Base-by-base conservation (phyloP, 2,888 invertebrate species). In the Ceriagrion tenellum region DNA sequence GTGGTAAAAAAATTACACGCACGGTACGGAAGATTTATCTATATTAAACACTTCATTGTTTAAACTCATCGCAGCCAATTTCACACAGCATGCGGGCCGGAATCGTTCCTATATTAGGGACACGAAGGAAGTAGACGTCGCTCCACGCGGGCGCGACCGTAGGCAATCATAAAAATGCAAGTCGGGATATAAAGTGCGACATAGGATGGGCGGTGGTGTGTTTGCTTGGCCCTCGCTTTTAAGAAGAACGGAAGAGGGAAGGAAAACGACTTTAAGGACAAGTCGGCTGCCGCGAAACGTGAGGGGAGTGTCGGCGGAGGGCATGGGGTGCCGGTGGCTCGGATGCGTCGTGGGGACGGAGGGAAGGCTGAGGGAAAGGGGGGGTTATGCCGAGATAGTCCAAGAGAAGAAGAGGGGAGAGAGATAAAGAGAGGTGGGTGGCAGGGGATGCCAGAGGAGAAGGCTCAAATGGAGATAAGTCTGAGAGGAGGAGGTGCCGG, bases 101-200 rank as follows among this genome's bases (percentile, higher is more conserved):
- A 81, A 35, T 35, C 81, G 47, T 8, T 47, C 8, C n/a, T 35
- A 35, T 81, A 35, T 35, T 81, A 35, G 35, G 81, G 81, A 26
- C 35, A 81, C 81, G 81, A 13, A 13, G 81, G 81, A 35, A 35
- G 13, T 13, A 30, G 81, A 81, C 81, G 81, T 81, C 16, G 13
- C 35, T 35, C 30, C 18, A 35, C 35, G 16, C 18, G 81, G 81
- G 81, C 35, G 35, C 13, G 81, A 35, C 81, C 35, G 30, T n/a
- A 35, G 81, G 81, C 81, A 81, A 81, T 81, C 35, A 47, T 8
- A n/a, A 81, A 81, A 81, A 81, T 81, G 81, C 81, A 81, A 47
- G 81, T 81, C n/a, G n/a, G 35, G 35, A 81, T 81, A 81, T 81
- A 35, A 81, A 81, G 35, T 81, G 35, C 35, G 81, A n/a, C 26